Evolutionary conservation across 2,888 invertebrate species (phyloP).

Genomic region (Syrphus vitripennis): DNA sequence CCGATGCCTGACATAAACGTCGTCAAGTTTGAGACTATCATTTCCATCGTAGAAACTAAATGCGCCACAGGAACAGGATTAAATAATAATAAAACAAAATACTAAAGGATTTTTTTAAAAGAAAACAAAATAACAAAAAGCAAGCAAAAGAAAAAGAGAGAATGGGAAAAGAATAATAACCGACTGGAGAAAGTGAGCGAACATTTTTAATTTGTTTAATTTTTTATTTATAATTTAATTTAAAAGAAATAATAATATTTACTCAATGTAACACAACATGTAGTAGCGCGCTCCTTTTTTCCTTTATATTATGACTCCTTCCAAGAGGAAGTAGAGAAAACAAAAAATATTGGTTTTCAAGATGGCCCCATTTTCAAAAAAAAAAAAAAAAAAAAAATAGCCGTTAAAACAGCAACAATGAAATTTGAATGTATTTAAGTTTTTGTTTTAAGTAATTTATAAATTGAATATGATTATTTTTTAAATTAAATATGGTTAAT

Average conservation of each 20-base stretch:
- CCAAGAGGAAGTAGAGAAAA: not conserved
- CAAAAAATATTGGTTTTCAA: not conserved
- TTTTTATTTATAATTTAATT: slow-evolving; percentile 5
- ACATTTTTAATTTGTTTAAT: slow-evolving; percentile 26
- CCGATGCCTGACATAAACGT: slow-evolving; percentile 77
- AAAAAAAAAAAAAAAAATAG: not conserved
- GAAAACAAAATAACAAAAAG: not conserved
- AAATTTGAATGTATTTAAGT: slow-evolving; percentile 3
- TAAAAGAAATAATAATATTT: not conserved
- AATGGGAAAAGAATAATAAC: slow-evolving; percentile 10
- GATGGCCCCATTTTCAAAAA: not conserved
- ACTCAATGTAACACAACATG: not conserved
- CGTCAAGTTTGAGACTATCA: slow-evolving; percentile 80
- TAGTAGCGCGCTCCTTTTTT: slow-evolving; percentile 9
- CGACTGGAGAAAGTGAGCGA: slow-evolving; percentile 40
- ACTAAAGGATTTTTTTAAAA: slow-evolving; percentile 24
- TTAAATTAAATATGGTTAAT: not conserved
- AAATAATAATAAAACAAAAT: slow-evolving; percentile 1
- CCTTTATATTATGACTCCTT: not conserved
- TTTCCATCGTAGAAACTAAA: slow-evolving; percentile 73
- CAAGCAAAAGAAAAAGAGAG: not conserved
- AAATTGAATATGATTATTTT: not conserved
- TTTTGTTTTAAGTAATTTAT: not conserved
- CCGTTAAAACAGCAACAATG: slow-evolving; percentile 18
- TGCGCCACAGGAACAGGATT: slow-evolving; percentile 45